These are phyloP conservation scores for Andrena chrysosceles DNA, from an alignment of 2,888 invertebrate species.

Conservation along the genomic window DNA sequence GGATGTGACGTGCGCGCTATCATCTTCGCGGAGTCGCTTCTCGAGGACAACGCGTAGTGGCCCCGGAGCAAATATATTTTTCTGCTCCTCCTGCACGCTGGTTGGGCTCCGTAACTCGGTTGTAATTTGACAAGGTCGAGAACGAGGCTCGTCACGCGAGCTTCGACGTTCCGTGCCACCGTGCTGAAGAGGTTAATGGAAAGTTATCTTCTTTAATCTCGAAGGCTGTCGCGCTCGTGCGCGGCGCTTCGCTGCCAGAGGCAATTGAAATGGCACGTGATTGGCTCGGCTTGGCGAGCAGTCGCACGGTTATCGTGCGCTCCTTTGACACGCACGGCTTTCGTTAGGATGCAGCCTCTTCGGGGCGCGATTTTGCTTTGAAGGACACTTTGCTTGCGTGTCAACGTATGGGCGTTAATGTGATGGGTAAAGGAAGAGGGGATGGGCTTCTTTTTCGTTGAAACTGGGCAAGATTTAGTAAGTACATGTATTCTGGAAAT, in stretches of 20 bases:
- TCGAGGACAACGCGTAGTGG: background rate
- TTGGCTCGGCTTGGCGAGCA: conserved; percentile 38
- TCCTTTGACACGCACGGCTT: background rate
- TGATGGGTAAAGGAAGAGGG: no score
- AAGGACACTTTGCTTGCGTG: no score
- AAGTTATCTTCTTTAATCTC: conserved; percentile 62
- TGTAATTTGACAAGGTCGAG: conserved; percentile 58
- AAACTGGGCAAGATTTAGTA: no score
- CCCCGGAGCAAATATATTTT: conserved; percentile 17
- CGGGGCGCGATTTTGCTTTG: no score
- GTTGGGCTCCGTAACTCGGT: conserved; percentile 7
- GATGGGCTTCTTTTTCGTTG: no score
- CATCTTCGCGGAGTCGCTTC: background rate
- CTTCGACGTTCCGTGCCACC: conserved; percentile 25
- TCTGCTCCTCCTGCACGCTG: background rate
- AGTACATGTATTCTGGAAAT: no score
- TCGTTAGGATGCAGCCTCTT: background rate
- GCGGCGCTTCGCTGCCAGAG: conserved; percentile 36
- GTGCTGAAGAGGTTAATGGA: conserved; percentile 57
- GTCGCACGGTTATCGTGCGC: conserved; percentile 20
- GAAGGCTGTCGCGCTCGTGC: conserved; percentile 58
- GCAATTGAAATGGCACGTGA: conserved; percentile 58
- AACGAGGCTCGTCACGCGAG: conserved; percentile 55
- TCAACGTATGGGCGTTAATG: no score
- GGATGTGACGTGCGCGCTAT: background rate